Percentiles rank a stretch among this genome's conserved stretches.
Evolutionary conservation across 2,888 invertebrate genomes (phyloP).

Genomic region (Microplitis manilae): DNA sequence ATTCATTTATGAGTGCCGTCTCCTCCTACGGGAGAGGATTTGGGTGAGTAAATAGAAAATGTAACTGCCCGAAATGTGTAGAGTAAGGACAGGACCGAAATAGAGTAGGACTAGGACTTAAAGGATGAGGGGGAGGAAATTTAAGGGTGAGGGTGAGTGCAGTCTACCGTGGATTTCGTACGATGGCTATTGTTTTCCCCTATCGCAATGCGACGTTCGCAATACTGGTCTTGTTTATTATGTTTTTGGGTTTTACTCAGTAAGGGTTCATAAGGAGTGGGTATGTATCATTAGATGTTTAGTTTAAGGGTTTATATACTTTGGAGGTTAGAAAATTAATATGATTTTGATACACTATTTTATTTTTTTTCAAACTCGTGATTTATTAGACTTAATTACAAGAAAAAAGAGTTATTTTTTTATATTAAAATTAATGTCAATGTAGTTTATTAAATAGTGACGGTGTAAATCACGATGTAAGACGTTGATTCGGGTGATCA

Average conservation of each 20-base stretch:
- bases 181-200: conserved; percentile 67
- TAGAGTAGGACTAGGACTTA: background rate
- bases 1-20: background rate
- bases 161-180: conserved; percentile 65
- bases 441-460: conserved; percentile 9
- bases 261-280: too few species aligned
- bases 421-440: background rate
- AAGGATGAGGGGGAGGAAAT: background rate
- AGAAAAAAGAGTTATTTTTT: too few species aligned
- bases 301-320: too few species aligned
- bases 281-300: too few species aligned
- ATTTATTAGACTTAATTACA: too few species aligned
- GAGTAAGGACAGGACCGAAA: background rate
- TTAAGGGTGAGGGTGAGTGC: conserved; percentile 41
- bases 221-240: too few species aligned
- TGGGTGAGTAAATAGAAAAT: conserved; percentile 21
- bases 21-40: background rate
- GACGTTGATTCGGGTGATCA: conserved; percentile 49
- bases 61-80: conserved; percentile 4
- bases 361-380: too few species aligned
- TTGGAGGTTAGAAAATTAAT: too few species aligned
- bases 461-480: conserved; percentile 35
- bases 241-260: too few species aligned
- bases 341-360: too few species aligned
- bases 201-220: conserved; percentile 66